Base-by-base conservation (phyloP, 2,113 vertebrate genomes). In the Todiramphus saurophagus region DNA sequence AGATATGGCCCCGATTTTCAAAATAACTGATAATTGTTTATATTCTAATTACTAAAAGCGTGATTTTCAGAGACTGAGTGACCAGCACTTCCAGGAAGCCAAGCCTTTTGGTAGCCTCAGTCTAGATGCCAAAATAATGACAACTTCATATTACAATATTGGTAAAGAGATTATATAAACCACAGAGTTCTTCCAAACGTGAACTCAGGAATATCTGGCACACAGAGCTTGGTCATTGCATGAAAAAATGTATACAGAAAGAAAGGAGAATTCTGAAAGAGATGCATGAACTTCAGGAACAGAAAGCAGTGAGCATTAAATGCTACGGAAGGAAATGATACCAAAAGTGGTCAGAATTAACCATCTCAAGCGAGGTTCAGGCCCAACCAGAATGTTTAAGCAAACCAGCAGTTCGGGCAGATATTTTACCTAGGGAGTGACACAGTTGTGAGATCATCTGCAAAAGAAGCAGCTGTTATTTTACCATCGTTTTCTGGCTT, bases 311-410 rank as follows among this genome's bases (percentile, higher is more conserved):
- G 48, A 50, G 31, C 16, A 43, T 60, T 73, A 79, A 96, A 80
- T 75, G 25, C 30, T 67, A 21, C 33, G 27, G 51, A 91, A 94
- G 63, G 46, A 96, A 97, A 90, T 70, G 82, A 97, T 90, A 96
- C 67, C 63, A 90, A 94, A 97, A 96, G 82, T 59, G 27, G 8
- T 24, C 79, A 44, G 37, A 41, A 69, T 37, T 85, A 91, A 84
- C 13, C 15, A 58, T 48, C 79, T n/a, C 59, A 70, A 55, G 63
- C 0, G 0, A 58, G 25, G 7, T 50, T 86, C 77, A 94, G 28
- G 15, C 19, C 18, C n/a, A 51, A 31, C 2, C 20, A 68, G 25
- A 62, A 82, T 24, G 39, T 59, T 50, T 63, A 87, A 73, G 17
- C 37, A 58, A 58, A 72, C 12, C 2, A 3, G 74, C 4, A 11